A percentile compares a stretch with the other conserved stretches of the same genome.
Conservation (phyloP, 1,140 invertebrate species). For the Alviniconcha marisindica region DNA sequence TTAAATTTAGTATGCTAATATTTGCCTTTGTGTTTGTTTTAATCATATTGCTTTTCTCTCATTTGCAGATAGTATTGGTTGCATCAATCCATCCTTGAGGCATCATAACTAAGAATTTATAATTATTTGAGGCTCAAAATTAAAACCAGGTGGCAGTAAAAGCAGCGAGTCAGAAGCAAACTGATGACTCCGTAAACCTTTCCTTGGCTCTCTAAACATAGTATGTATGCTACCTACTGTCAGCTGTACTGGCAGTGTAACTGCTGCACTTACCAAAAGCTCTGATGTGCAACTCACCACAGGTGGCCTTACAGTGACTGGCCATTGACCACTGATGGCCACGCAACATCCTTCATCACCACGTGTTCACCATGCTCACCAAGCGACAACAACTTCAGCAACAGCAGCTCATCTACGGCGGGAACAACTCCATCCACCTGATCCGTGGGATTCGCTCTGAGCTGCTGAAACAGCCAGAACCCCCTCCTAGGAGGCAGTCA, state of each 20-base stretch:
- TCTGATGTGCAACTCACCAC: not conserved
- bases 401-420: conserved; percentile 30
- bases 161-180: not conserved
- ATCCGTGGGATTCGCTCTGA: conserved; percentile 10
- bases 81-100: too few species aligned
- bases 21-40: too few species aligned
- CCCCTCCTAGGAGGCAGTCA: not conserved
- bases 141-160: not conserved
- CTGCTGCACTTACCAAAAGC: not conserved
- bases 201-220: too few species aligned
- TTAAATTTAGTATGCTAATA: too few species aligned
- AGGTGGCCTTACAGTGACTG: not conserved
- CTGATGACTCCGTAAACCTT: not conserved
- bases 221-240: too few species aligned
- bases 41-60: too few species aligned
- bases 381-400: conserved; percentile 25
- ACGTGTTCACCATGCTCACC: not conserved
- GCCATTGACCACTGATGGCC: not conserved
- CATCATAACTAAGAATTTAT: not conserved
- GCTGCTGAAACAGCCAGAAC: not conserved
- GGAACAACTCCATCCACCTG: not conserved
- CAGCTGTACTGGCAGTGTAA: too few species aligned
- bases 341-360: not conserved
- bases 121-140: not conserved
- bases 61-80: too few species aligned